A percentile compares a stretch with the other conserved stretches of the same genome.
Evolutionary conservation across 2,888 invertebrate genomes (phyloP).

Genomic region (Neelides folsomi): DNA sequence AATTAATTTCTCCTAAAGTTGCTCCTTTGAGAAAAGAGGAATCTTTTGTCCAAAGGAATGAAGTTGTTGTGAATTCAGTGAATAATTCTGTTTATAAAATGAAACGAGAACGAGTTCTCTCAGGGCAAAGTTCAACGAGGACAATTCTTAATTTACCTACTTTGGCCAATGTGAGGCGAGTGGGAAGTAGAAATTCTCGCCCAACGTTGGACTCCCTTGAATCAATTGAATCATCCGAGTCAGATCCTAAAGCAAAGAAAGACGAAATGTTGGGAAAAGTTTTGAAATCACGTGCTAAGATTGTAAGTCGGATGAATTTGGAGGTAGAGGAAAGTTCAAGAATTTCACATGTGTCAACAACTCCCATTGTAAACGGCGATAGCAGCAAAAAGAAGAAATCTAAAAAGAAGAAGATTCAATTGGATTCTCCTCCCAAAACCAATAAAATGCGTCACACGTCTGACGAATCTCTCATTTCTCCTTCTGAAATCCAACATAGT

Average conservation of each 20-base stretch:
- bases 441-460: too few species aligned
- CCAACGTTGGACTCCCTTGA: too few species aligned
- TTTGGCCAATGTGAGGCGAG: too few species aligned
- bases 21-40: background rate
- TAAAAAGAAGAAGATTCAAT: background rate
- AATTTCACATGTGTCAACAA: background rate
- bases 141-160: too few species aligned
- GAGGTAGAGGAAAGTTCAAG: slow-evolving; percentile 32
- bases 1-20: too few species aligned
- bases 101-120: too few species aligned
- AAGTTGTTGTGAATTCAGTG: slow-evolving; percentile 2
- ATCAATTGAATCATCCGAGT: too few species aligned
- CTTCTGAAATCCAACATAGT: too few species aligned
- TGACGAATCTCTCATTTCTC: too few species aligned
- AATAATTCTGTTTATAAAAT: background rate
- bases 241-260: slow-evolving; percentile 29
- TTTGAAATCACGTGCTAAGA: slow-evolving; percentile 30
- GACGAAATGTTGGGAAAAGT: slow-evolving; percentile 33
- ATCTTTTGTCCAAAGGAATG: slow-evolving; percentile 5
- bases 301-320: slow-evolving; percentile 21
- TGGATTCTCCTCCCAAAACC: background rate
- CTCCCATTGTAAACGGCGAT: too few species aligned
- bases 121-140: too few species aligned
- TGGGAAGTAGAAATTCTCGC: slow-evolving; percentile 16
- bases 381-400: too few species aligned